Evolutionary conservation across 2,797 vertebrate genomes (phyloP).

Genomic region (Oophaga sylvatica): DNA sequence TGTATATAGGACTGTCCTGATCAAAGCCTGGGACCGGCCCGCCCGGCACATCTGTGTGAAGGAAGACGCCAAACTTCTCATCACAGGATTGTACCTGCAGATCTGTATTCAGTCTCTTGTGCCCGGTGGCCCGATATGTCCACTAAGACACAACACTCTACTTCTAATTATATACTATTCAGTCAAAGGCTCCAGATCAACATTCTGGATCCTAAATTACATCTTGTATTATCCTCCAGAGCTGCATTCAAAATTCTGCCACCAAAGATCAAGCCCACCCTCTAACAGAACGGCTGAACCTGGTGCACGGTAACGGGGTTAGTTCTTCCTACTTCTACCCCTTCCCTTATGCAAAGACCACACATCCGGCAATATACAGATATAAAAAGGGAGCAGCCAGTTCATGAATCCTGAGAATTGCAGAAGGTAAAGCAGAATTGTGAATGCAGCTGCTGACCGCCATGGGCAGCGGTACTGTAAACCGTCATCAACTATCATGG

Average conservation of each 20-base stretch:
- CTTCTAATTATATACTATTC: not conserved
- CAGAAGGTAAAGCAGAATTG: not conserved
- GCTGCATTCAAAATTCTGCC: slow-evolving; percentile 2
- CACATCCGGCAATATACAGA: not conserved
- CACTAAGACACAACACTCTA: not conserved
- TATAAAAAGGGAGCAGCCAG: not conserved
- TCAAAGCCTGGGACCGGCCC: not conserved
- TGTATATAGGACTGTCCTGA: not conserved
- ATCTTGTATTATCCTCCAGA: not conserved
- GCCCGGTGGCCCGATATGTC: not conserved
- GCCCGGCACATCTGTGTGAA: not conserved
- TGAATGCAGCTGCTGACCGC: not conserved
- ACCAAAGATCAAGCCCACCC: not conserved
- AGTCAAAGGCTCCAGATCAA: not conserved
- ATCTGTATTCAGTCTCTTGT: not conserved
- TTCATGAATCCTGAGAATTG: not conserved
- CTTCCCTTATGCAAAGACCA: not conserved
- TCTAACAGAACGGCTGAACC: not conserved
- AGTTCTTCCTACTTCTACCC: no score
- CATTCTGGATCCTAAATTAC: not conserved
- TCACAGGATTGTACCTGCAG: not conserved
- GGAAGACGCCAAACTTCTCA: no score
- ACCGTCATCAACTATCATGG: slow-evolving; percentile 15
- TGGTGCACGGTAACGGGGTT: not conserved
- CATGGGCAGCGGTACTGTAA: not conserved